These are phyloP conservation scores for Bambusicola thoracicus DNA, from an alignment of 2,113 vertebrate genomes.

Conservation along the genomic window DNA sequence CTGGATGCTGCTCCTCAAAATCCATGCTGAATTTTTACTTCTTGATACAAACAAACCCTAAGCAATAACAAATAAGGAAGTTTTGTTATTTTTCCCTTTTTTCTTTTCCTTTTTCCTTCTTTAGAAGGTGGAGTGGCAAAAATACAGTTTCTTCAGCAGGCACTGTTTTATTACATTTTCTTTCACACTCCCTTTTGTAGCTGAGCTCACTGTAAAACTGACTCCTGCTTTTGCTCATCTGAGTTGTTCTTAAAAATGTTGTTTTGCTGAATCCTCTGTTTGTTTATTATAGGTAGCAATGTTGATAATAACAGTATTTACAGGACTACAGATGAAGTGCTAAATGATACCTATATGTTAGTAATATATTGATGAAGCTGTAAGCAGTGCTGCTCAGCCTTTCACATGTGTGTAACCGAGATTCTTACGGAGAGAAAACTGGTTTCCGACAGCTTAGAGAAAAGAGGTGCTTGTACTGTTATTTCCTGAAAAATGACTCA, in stretches of 20 bases:
- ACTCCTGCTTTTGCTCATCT: background rate
- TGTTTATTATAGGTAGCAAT: background rate
- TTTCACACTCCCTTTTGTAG: background rate
- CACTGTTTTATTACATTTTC: background rate
- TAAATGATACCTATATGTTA: background rate
- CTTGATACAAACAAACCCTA: background rate
- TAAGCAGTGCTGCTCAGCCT: background rate
- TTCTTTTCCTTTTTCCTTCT: background rate
- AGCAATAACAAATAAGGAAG: background rate
- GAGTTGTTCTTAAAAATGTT: background rate
- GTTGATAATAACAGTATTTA: background rate
- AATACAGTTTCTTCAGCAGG: background rate
- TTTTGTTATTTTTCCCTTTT: background rate
- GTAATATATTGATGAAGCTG: background rate
- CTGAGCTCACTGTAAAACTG: background rate
- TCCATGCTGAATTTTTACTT: slow-evolving; percentile 10
- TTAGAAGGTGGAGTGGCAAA: background rate
- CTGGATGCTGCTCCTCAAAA: background rate
- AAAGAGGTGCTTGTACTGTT: background rate
- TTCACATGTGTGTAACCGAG: background rate
- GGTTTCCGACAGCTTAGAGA: background rate
- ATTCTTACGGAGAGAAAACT: background rate
- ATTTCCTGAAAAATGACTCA: background rate
- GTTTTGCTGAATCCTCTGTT: background rate
- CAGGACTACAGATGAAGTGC: background rate